Percentiles rank a stretch among this genome's conserved stretches.
Evolutionary conservation across 2,888 invertebrate genomes (phyloP).

Genomic region (Venusia cambrica): DNA sequence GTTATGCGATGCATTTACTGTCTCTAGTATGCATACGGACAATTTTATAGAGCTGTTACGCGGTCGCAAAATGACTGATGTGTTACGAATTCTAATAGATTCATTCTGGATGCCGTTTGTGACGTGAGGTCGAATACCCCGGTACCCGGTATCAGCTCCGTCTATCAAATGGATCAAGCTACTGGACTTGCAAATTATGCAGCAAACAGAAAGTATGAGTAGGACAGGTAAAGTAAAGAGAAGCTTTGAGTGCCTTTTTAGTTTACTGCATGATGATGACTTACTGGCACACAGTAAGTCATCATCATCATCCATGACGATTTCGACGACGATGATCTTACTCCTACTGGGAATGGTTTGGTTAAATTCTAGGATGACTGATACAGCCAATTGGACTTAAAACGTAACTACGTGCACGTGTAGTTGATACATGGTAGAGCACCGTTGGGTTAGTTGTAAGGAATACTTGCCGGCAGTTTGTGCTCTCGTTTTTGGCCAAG

Average conservation of each 20-base stretch:
- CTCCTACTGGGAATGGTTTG: too few relatives aligned
- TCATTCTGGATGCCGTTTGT: slow-evolving; percentile 55
- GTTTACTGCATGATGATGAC: too few relatives aligned
- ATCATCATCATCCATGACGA: too few relatives aligned
- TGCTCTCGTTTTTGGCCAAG: too few relatives aligned
- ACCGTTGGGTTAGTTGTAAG: too few relatives aligned
- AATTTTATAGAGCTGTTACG: slow-evolving; percentile 34
- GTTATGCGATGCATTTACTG: neutral
- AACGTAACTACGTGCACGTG: too few relatives aligned
- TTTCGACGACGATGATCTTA: too few relatives aligned
- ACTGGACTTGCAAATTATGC: slow-evolving; percentile 35
- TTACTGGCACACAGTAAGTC: too few relatives aligned
- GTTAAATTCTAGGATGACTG: too few relatives aligned
- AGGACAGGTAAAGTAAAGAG: neutral
- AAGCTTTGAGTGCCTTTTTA: neutral
- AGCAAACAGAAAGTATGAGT: slow-evolving; percentile 8
- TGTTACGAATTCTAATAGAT: slow-evolving; percentile 65
- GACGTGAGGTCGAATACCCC: slow-evolving; percentile 39
- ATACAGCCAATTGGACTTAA: too few relatives aligned
- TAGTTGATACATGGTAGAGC: too few relatives aligned
- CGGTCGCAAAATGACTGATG: slow-evolving; percentile 48
- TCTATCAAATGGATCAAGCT: slow-evolving; percentile 35
- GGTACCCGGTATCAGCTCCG: slow-evolving; percentile 30
- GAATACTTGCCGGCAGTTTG: too few relatives aligned
- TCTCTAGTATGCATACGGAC: slow-evolving; percentile 11